These are phyloP conservation scores for Drosophila mulleri DNA, from an alignment of 2,888 invertebrate species.

Conservation along the genomic window DNA sequence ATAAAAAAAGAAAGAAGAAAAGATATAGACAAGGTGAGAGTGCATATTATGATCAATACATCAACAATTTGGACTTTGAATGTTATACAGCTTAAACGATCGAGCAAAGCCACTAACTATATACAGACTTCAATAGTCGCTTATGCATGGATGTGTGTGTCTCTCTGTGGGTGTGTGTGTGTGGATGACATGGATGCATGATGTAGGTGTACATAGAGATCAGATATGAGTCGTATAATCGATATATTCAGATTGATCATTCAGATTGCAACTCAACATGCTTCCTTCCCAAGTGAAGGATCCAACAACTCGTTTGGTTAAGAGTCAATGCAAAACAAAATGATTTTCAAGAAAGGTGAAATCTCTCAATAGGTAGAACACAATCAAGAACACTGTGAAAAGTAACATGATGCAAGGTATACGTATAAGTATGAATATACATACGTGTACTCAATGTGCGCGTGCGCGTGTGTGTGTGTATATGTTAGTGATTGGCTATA, in stretches of 20 bases:
- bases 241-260: slow-evolving; percentile 21
- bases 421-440: slow-evolving; percentile 18
- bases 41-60: slow-evolving; percentile 67
- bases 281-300: slow-evolving; percentile 4
- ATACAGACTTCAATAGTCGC: slow-evolving; percentile 45
- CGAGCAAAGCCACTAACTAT: slow-evolving; percentile 63
- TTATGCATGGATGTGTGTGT: slow-evolving; percentile 6
- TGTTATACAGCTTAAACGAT: slow-evolving; percentile 47
- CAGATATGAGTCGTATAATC: not conserved
- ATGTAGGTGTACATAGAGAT: slow-evolving; percentile 3
- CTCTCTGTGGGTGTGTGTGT: not conserved
- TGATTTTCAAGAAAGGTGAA: slow-evolving; percentile 76
- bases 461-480: slow-evolving; percentile 24
- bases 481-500: slow-evolving; percentile 39
- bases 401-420: slow-evolving; percentile 48
- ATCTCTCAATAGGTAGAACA: slow-evolving; percentile 67
- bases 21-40: slow-evolving; percentile 80
- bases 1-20: slow-evolving; percentile 78
- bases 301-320: slow-evolving; percentile 16
- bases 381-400: slow-evolving; percentile 40
- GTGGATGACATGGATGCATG: slow-evolving; percentile 2
- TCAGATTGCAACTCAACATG: slow-evolving; percentile 34
- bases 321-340: slow-evolving; percentile 36
- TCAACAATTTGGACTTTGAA: slow-evolving; percentile 58
- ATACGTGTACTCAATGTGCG: slow-evolving; percentile 15